phyloP scores from a whole-genome alignment of 2,888 invertebrate species.

The Agrenia bidenticulata region DNA sequence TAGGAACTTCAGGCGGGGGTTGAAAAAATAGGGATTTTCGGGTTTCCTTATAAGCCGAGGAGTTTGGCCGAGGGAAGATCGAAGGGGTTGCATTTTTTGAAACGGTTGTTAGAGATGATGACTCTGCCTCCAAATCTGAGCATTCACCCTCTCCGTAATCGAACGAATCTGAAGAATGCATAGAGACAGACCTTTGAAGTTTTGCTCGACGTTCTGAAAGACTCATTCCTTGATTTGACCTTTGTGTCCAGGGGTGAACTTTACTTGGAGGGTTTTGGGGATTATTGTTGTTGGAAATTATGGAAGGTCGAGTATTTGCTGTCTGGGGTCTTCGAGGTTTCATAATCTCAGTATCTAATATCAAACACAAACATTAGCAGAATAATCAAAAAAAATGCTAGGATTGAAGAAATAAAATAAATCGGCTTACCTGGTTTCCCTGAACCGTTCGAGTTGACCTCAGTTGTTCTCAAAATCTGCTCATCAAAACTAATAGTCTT shows the following conservation, averaged over 20 bases:
- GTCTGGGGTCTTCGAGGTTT: constrained; percentile 31
- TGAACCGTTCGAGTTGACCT: not conserved
- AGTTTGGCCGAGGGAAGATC: not conserved
- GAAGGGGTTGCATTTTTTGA: not conserved
- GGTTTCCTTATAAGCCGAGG: constrained; percentile 17
- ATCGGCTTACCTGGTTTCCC: not conserved
- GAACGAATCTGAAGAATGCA: constrained; percentile 29
- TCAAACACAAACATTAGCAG: constrained; percentile 1
- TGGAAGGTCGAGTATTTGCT: constrained; percentile 13
- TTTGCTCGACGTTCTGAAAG: constrained; percentile 43
- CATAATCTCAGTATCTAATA: constrained; percentile 2
- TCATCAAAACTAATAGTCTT: constrained; percentile 50
- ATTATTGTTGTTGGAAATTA: constrained; percentile 11
- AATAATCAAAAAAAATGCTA: too few relatives aligned
- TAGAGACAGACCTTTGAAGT: constrained; percentile 41
- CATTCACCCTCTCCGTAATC: constrained; percentile 29
- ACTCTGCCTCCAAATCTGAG: constrained; percentile 15
- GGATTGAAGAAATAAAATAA: too few relatives aligned
- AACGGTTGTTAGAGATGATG: not conserved
- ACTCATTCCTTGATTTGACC: constrained; percentile 28
- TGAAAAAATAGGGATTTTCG: constrained; percentile 43
- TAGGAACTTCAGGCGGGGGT: constrained; percentile 46
- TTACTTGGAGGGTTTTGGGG: constrained; percentile 29
- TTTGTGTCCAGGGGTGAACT: constrained; percentile 42
- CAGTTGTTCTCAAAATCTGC: constrained; percentile 25